phyloP scores from a whole-genome alignment of 2,797 vertebrate species.

The Ibycter americanus region DNA sequence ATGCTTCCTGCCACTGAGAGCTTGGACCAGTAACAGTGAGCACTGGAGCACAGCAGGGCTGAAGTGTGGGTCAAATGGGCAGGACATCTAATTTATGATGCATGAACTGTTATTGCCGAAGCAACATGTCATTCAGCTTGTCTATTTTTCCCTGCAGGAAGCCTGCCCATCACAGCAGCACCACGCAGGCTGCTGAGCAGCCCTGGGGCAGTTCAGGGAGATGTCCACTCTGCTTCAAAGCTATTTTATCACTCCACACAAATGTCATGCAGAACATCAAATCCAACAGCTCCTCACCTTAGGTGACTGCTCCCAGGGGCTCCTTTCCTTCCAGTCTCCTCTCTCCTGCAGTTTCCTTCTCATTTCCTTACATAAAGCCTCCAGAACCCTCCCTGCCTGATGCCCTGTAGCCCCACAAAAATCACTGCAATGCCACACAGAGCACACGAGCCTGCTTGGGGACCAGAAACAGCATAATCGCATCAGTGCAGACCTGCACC shows the following conservation, averaged over 20 bases:
- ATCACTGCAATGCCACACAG: accelerated
- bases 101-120: background rate
- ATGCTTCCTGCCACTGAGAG: background rate
- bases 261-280: accelerated
- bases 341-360: background rate
- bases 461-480: background rate
- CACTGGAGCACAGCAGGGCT: background rate
- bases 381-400: background rate
- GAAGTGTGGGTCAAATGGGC: background rate
- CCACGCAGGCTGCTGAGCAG: background rate
- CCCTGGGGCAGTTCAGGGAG: background rate
- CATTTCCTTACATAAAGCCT: background rate
- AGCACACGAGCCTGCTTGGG: background rate
- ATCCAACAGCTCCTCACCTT: background rate
- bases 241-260: background rate
- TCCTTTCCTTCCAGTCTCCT: background rate
- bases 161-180: background rate
- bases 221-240: background rate
- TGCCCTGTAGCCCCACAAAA: background rate
- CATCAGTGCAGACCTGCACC: background rate
- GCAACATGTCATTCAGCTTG: background rate
- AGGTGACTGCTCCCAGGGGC: background rate
- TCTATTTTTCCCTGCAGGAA: background rate
- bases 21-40: accelerated
- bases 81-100: background rate